Evolutionary conservation across 30 jellyfish, hydroid and myxozoan genomes (phyloP), one percentile per base, ranked within the genome.

Genomic region (Aurelia sp.): DNA sequence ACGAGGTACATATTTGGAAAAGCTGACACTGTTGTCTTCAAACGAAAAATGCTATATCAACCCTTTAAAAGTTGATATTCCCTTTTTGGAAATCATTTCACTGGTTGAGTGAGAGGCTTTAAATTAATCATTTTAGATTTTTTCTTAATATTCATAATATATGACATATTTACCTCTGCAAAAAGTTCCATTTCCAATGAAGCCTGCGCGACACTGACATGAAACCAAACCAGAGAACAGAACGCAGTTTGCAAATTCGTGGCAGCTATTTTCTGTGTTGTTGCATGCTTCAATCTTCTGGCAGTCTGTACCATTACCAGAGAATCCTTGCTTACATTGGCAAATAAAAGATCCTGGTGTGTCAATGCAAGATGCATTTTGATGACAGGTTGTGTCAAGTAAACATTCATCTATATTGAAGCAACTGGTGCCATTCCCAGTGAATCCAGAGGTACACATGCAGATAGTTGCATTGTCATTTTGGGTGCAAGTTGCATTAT

Each of bases 271-370:
- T 18, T 76, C 62, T 11, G 48, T 73, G 13, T 15, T 19, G 15
- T 18, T 62, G 67, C 97, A 90, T 68, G 76, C 95, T 58, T 90
- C 72, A 0, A 68, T 51, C 76, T 85, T 92, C 17, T 13, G 27
- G 68, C 98, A 91, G 4, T 48, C 17, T n/a, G 59, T 44, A 3
- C 98, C 98, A 58, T 79, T 62, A 17, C 96, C 92, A 31, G 41
- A 57, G 79, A 58, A 91, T 61, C 98, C 98, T 2, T 22, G 41
- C 1, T 71, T 48, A 47, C 98, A 77, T 4, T 15, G 21, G 78
- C 88, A 77, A 18, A 27, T 10, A 52, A 30, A 19, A 6, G 57
- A 11, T 41, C 78, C 78, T 11, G n/a, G 6, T 19, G 77, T 33
- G 33, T 77, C 59, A 12, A 30, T 37, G 47, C 88, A 77, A 4